Base-by-base conservation (phyloP, 1,140 invertebrate species). In the Riptortus pedestris region DNA sequence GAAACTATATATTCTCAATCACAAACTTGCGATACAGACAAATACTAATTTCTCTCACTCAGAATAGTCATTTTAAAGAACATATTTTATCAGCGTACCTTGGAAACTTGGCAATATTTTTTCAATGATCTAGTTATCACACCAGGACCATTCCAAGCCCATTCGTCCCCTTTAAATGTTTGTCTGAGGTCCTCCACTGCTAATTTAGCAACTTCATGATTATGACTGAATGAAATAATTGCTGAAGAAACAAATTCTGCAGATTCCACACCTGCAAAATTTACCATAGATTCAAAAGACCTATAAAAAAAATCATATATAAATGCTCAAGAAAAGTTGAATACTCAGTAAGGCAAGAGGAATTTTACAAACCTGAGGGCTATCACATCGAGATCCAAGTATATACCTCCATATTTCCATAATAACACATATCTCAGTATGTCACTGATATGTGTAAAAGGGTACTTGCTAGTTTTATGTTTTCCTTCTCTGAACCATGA, bases 321-420 rank as follows among this genome's bases (percentile, higher is more conserved):
- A n/a, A n/a, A n/a, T n/a, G n/a, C n/a, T n/a, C n/a, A n/a, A n/a
- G n/a, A n/a, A n/a, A n/a, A n/a, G n/a, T n/a, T n/a, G n/a, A n/a
- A n/a, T n/a, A n/a, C n/a, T n/a, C n/a, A n/a, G n/a, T n/a, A n/a
- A n/a, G n/a, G n/a, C n/a, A n/a, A n/a, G n/a, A n/a, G n/a, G n/a
- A n/a, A n/a, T n/a, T n/a, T n/a, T n/a, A 64, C 65, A 69, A 62
- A 79, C 66, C 80, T 83, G 7, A 80, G 79, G 1, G 88, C 78
- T 7, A 91, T 80, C 1, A 89, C 80, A 70, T 91, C 88, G 62
- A 88, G 72, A 67, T 91, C 88, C 45, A 90, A 71, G 72, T 89
- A 90, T 43, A 87, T 83, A 0, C 88, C 88, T 29, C 86, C 85
- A 63, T 80, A 88, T 70, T 87, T 88, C 78, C 83, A 88, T 0